phyloP scores from a whole-genome alignment of 2,797 vertebrate genomes.

The Phyllotis vaccarum region DNA sequence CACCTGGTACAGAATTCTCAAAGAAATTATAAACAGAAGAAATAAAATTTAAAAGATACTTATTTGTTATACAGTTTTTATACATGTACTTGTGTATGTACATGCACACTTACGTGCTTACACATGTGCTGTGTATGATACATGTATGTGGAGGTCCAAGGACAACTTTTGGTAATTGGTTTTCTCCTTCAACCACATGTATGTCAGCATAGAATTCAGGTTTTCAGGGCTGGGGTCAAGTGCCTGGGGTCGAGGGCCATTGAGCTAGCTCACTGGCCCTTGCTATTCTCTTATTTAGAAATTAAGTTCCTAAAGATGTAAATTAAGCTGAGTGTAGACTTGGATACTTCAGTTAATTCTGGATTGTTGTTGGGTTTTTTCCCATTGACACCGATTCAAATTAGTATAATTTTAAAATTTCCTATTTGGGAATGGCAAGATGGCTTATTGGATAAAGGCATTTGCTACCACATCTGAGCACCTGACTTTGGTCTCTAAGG shows the following conservation, averaged over 20 bases:
- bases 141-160: background rate
- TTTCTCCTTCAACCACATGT: background rate
- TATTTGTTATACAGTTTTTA: background rate
- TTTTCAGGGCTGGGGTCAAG: background rate
- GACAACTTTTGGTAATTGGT: background rate
- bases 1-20: background rate
- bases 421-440: background rate
- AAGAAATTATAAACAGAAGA: background rate
- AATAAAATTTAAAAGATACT: background rate
- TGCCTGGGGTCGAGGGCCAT: background rate
- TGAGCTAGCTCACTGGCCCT: background rate
- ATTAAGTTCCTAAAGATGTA: background rate
- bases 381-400: slow-evolving; percentile 11
- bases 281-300: background rate
- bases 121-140: background rate
- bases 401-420: background rate
- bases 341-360: background rate
- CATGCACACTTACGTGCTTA: background rate
- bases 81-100: background rate
- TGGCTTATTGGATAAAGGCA: background rate
- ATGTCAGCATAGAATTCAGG: background rate
- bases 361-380: background rate
- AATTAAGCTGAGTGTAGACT: background rate
- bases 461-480: background rate
- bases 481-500: background rate